Evolutionary conservation across 2,888 invertebrate genomes (phyloP).

Genomic region (Apeira syringaria): DNA sequence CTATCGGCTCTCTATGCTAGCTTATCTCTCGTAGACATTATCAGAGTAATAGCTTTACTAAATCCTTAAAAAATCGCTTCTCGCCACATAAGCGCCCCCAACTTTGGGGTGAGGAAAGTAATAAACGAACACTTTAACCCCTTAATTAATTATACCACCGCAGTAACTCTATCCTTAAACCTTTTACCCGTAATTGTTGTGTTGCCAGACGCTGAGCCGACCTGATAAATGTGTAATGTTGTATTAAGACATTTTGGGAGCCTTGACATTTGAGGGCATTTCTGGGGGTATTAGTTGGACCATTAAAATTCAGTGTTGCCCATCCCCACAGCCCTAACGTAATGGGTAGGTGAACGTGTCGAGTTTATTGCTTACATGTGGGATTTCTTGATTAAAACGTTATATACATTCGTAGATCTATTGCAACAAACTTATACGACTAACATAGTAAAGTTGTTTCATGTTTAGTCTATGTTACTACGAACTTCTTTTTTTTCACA

Average conservation of each 20-base stretch:
- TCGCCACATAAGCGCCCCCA: conserved; percentile 4
- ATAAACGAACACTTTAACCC: conserved; percentile 28
- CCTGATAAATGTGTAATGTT: conserved; percentile 16
- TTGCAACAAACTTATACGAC: too few species aligned
- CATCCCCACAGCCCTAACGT: too few species aligned
- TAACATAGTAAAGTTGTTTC: too few species aligned
- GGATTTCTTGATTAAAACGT: too few species aligned
- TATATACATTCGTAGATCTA: too few species aligned
- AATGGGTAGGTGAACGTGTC: too few species aligned
- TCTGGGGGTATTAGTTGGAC: neutral
- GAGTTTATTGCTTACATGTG: too few species aligned
- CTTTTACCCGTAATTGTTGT: conserved; percentile 19
- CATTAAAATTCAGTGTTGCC: neutral
- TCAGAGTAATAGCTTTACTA: neutral
- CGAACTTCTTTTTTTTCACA: too few species aligned
- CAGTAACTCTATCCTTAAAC: conserved; percentile 19
- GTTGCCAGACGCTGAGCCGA: conserved; percentile 10
- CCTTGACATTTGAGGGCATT: neutral
- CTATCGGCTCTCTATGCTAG: too few species aligned
- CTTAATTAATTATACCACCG: conserved; percentile 26
- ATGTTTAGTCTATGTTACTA: too few species aligned
- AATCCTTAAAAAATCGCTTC: conserved; percentile 4
- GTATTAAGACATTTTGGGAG: conserved; percentile 6
- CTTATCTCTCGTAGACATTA: neutral
- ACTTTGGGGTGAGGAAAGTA: conserved; percentile 15